Percentiles rank a stretch among this genome's conserved stretches.
Conservation (phyloP, 2,888 invertebrate species). For the Phortica magna region DNA sequence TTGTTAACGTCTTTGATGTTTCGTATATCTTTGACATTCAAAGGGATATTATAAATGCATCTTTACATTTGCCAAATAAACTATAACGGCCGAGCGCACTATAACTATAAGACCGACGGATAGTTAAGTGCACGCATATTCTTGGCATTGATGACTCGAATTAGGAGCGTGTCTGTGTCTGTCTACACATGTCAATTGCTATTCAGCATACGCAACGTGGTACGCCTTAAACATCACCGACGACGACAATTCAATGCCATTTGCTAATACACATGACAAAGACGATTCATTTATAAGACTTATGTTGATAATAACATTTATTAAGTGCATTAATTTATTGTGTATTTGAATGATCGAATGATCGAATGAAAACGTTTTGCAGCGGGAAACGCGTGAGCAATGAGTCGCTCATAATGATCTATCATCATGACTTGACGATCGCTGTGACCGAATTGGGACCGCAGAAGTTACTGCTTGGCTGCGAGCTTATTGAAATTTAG, state of each 20-base stretch:
- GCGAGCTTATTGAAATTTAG: constrained; percentile 92
- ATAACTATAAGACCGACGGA: too few species aligned
- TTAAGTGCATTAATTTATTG: background rate
- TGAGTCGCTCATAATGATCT: constrained; percentile 86
- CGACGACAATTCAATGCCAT: background rate
- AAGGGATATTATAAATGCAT: too few species aligned
- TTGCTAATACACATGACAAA: background rate
- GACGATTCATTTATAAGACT: too few species aligned
- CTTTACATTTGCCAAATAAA: too few species aligned
- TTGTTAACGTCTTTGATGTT: too few species aligned
- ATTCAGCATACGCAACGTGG: background rate
- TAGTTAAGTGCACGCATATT: background rate
- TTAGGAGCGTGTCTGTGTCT: too few species aligned
- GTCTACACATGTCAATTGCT: background rate
- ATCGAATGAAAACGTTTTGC: constrained; percentile 49
- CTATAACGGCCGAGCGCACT: too few species aligned
- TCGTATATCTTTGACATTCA: too few species aligned
- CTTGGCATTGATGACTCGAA: background rate
- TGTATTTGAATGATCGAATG: constrained; percentile 27
- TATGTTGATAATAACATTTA: too few species aligned
- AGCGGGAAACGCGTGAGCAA: constrained; percentile 83
- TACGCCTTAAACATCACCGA: background rate
- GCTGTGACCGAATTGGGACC: constrained; percentile 88
- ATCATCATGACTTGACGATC: constrained; percentile 89
- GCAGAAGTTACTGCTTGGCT: constrained; percentile 85